Percentiles rank a stretch among this genome's conserved stretches.
Evolutionary conservation across 2,113 vertebrate species (phyloP).

Genomic region (Isurus oxyrinchus): DNA sequence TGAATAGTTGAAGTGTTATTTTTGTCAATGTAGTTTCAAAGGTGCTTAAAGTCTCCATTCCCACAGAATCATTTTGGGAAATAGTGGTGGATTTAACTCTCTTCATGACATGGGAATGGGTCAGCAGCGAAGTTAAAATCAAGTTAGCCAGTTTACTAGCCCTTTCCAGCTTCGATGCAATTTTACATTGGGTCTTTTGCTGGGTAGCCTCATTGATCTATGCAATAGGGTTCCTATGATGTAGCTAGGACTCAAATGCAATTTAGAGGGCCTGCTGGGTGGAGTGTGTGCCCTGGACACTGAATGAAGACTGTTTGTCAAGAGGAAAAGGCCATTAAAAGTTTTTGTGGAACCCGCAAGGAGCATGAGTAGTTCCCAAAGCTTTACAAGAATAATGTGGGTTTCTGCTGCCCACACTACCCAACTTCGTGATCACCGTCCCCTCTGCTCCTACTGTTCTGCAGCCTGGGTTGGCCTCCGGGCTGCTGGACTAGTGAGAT

Average conservation of each 20-base stretch:
- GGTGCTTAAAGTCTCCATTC: too few species aligned
- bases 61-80: too few species aligned
- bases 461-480: background rate
- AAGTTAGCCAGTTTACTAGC: too few species aligned
- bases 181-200: too few species aligned
- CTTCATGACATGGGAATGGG: too few species aligned
- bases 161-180: too few species aligned
- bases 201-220: background rate
- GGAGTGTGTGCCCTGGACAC: background rate
- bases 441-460: background rate
- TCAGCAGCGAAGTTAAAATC: too few species aligned
- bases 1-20: too few species aligned
- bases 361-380: background rate
- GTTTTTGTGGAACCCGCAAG: background rate
- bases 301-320: background rate
- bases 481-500: background rate
- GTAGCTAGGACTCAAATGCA: background rate
- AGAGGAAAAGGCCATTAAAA: background rate
- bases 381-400: background rate
- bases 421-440: background rate
- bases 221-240: background rate
- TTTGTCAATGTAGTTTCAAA: too few species aligned
- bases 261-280: background rate
- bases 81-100: too few species aligned
- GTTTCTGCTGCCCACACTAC: background rate